Evolutionary conservation across 2,797 vertebrate species (phyloP).

Genomic region (Centroberyx gerrardi): DNA sequence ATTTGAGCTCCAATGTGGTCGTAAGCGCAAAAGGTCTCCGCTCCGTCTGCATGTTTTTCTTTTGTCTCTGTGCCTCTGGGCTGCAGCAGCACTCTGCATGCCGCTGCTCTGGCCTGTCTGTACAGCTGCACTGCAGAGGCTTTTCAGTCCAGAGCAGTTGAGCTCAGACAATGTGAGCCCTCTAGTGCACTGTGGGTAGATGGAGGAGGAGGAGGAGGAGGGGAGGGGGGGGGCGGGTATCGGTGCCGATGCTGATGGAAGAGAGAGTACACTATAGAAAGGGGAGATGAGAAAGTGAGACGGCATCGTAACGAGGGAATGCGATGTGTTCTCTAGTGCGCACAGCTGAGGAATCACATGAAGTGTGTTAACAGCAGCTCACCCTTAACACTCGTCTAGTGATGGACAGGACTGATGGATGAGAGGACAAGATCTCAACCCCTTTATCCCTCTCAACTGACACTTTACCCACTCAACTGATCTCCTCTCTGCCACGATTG

Average conservation of each 20-base stretch:
- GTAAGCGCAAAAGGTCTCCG: not conserved
- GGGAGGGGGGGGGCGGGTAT: not conserved
- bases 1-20: not conserved
- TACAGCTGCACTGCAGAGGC: constrained; percentile 84
- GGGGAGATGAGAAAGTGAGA: no score
- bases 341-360: no score
- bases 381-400: not conserved
- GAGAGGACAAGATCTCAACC: not conserved
- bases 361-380: no score
- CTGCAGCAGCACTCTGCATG: constrained; percentile 67
- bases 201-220: not conserved
- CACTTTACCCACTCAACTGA: constrained; percentile 1
- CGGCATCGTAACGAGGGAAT: no score
- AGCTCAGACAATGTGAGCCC: constrained; percentile 53
- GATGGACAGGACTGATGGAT: constrained; percentile 10
- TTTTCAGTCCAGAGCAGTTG: constrained; percentile 64
- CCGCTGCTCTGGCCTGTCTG: constrained; percentile 78
- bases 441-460: constrained; percentile 15
- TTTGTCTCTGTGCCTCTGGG: constrained; percentile 22
- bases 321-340: no score
- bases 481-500: not conserved
- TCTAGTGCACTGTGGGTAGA: not conserved
- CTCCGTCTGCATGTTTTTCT: constrained; percentile 4
- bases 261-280: no score
- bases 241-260: not conserved